Evolutionary conservation across 2,888 invertebrate genomes (phyloP).

Genomic region (Cynaeus angustus): DNA sequence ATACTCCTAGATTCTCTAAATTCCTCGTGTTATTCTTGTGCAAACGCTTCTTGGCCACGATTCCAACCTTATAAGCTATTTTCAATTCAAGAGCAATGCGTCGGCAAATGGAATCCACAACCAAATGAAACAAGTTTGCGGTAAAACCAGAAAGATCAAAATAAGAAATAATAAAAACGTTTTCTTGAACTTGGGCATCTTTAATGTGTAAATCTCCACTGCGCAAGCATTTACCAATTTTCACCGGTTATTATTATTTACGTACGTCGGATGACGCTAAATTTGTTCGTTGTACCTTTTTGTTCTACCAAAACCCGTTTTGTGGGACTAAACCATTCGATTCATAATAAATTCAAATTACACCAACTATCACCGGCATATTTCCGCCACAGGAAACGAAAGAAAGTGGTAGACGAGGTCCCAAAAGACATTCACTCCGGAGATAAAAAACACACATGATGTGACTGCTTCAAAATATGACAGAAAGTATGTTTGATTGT

Average conservation of each 20-base stretch:
- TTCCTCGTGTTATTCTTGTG: constrained; percentile 28
- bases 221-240: not conserved
- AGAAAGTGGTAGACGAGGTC: constrained; percentile 10
- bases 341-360: constrained; percentile 18
- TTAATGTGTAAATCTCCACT: constrained; percentile 12
- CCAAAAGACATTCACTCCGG: constrained; percentile 5
- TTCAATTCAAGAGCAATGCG: constrained; percentile 30
- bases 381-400: constrained; percentile 14
- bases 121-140: constrained; percentile 21
- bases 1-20: constrained; percentile 35
- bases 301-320: no score
- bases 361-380: not conserved
- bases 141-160: constrained; percentile 16
- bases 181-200: not conserved
- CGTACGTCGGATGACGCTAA: not conserved
- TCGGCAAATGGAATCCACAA: constrained; percentile 17
- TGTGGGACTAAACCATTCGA: not conserved
- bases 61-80: constrained; percentile 25
- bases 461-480: constrained; percentile 16
- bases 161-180: constrained; percentile 12
- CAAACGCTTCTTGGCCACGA: constrained; percentile 4
- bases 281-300: not conserved
- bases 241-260: not conserved
- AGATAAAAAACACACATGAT: constrained; percentile 21
- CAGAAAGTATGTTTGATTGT: constrained; percentile 20